Evolutionary conservation across 1,140 invertebrate genomes (phyloP).

Genomic region (Stenopsyche tienmushanensis): DNA sequence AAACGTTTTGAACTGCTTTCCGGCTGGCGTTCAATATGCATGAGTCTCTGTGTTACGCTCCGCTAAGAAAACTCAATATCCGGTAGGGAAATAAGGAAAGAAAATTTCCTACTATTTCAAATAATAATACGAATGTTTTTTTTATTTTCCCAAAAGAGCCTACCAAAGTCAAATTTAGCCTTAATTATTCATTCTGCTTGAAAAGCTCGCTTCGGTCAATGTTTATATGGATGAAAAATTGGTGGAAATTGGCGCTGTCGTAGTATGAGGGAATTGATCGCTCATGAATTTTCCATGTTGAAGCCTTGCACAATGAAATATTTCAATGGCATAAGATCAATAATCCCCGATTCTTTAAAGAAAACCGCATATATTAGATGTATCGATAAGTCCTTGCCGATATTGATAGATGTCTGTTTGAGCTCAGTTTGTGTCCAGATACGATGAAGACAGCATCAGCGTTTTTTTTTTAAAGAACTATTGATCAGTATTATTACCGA

Average conservation of each 20-base stretch:
- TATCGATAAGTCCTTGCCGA: too few relatives aligned
- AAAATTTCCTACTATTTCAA: constrained; percentile 32
- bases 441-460: too few relatives aligned
- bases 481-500: too few relatives aligned
- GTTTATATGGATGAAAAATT: neutral
- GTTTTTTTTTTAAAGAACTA: too few relatives aligned
- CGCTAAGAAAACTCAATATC: constrained; percentile 37
- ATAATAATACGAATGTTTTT: constrained; percentile 25
- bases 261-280: too few relatives aligned
- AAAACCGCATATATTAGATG: too few relatives aligned
- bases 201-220: neutral
- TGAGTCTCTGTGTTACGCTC: constrained; percentile 19
- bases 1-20: constrained; percentile 32
- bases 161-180: neutral
- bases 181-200: neutral
- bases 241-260: neutral
- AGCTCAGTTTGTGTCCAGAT: too few relatives aligned
- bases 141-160: neutral
- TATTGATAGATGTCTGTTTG: too few relatives aligned
- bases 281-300: too few relatives aligned
- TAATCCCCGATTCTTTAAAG: too few relatives aligned
- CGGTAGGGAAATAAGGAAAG: constrained; percentile 34
- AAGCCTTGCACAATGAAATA: too few relatives aligned
- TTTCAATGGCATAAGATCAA: too few relatives aligned
- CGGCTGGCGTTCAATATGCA: constrained; percentile 36